Base-by-base conservation (phyloP, 2,797 vertebrate genomes). In the Schizothorax lantsangensis region DNA sequence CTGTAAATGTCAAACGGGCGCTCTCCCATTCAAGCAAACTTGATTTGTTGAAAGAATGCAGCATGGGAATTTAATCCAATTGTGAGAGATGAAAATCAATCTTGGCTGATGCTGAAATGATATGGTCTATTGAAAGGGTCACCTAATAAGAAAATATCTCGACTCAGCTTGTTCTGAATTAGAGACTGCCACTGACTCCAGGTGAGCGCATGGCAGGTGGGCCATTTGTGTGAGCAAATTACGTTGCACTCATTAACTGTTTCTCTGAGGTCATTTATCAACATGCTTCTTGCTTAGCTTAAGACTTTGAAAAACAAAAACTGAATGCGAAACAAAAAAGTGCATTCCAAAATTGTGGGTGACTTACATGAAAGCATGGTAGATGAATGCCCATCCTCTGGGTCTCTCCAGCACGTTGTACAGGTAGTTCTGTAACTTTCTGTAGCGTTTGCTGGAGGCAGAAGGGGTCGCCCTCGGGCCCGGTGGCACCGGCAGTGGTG, bases 361-460 rank as follows among this genome's bases (percentile, higher is more conserved):
- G 72, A 97, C 98, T 99, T 92, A 99, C 98, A 99, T 97, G 95
- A 99, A 99, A 23, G 95, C 98, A 85, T 99, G 98, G 93, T 99
- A 99, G 94, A 98, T 94, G 95, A 99, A 99, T 6, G 98, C 98
- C 96, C 97, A 99, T 92, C 97, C 98, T 87, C 98, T 94, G 43
- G 98, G 98, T 93, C 98, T 95, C 90, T 99, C 98, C 93, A 99
- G 95, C 91, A 99, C 97, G 95, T 99, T 99, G 96, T 99, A 99
- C 89, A 99, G 94, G 91, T 93, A 98, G 95, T 99, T 99, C 89
- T 98, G 97, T 23, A 98, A 94, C 91, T 96, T 97, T 91, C 98
- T 95, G 95, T 94, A 98, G 88, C 95, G 95, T 91, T 97, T 97
- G 92, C 94, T 97, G 6, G 96, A 94, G 2, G 93, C 93, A 6